Evolutionary conservation across 1,140 invertebrate genomes (phyloP), one percentile per base, ranked within the genome.

Genomic region (Papilio polytes): DNA sequence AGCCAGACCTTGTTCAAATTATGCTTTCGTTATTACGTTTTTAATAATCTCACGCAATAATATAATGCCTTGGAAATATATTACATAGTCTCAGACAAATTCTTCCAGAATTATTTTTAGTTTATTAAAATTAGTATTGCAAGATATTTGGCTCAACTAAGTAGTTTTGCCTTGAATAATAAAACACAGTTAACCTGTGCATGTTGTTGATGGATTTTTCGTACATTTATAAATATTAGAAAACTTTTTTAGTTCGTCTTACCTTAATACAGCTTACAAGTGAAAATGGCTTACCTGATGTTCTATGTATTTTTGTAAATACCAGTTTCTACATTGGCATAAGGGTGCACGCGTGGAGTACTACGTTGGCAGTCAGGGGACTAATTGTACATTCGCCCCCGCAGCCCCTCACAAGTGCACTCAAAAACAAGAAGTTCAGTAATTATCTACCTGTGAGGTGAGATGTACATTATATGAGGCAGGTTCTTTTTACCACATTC

Each of bases 1-100:
- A 56, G 78, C 86, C 59, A 80, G 82, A 76, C 81, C 84, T 85
- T 83, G 83, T 48, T 80, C 63, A 78, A 80, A 79, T 85, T 81
- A 83, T 81, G 84, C 83, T 85, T 86, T 86, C 82, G 72, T 81
- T 76, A 76, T 76, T 22, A 76, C n/a, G 36, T 44, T 80, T 82
- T 70, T 48, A 66, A 72, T 26, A 76, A 26, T 76, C 74, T 26
- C 74, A 76, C 44, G 72, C 72, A 46, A 46, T 44, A 73, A 46
- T 70, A 26, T 22, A 70, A 70, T 70, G 63, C 13, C 63, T 15
- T 70, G 13, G 22, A 70, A 63, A 70, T 70, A 70, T 70, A 70
- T 70, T 70, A 31, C 26, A 70, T 70, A 70, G 26, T 36, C 26
- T 66, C 63, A 70, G 63, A 70, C 63, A 31, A 70, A 31, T 70